These are phyloP conservation scores for Trichacis sp. DNA, from an alignment of 2,888 invertebrate species.

Conservation along the genomic window DNA sequence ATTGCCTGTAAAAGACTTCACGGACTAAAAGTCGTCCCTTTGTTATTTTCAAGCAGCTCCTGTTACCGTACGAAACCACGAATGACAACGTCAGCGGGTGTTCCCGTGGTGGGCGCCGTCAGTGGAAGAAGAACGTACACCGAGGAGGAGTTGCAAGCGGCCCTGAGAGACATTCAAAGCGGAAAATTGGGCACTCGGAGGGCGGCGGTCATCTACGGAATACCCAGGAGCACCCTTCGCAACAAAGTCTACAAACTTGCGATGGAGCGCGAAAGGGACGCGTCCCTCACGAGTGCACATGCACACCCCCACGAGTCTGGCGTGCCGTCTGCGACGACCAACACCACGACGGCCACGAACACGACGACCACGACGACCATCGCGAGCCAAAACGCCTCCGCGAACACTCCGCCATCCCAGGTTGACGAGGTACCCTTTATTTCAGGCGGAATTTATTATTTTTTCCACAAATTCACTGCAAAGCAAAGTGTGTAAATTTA, in stretches of 20 bases:
- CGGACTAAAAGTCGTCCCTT: neutral
- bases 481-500: too few relatives aligned
- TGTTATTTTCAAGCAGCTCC: constrained; percentile 52
- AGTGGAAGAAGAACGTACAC: constrained; percentile 85
- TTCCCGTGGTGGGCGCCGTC: constrained; percentile 79
- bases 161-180: constrained; percentile 93
- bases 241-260: constrained; percentile 93
- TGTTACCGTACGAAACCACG: constrained; percentile 78
- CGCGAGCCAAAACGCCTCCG: constrained; percentile 65
- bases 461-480: too few relatives aligned
- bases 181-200: constrained; percentile 93
- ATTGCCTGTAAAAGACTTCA: neutral
- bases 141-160: constrained; percentile 94
- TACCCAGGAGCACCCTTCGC: constrained; percentile 94
- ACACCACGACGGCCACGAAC: constrained; percentile 51
- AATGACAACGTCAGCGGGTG: constrained; percentile 77
- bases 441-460: too few relatives aligned
- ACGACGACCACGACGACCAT: constrained; percentile 60
- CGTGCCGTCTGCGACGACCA: constrained; percentile 51
- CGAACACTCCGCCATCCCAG: constrained; percentile 64
- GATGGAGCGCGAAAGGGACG: constrained; percentile 79
- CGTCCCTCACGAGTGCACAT: constrained; percentile 70
- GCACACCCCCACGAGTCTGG: constrained; percentile 64
- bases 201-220: constrained; percentile 95
- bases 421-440: constrained; percentile 68